phyloP scores from a whole-genome alignment of 2,797 vertebrate genomes.

The Jordanella pulchra region DNA sequence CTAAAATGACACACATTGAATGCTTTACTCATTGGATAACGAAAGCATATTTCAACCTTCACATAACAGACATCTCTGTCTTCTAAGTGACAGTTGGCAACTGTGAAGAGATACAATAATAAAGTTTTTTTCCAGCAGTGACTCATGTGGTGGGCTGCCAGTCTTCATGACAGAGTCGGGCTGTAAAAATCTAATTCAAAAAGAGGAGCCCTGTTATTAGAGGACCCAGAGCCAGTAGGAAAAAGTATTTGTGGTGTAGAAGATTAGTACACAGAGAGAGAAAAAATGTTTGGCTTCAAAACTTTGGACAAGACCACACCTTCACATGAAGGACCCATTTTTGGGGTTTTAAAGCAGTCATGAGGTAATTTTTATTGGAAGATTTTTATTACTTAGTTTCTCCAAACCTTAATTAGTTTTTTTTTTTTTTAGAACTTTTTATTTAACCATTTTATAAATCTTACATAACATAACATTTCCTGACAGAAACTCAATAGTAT shows the following conservation, averaged over 20 bases:
- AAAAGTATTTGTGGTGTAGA: not conserved
- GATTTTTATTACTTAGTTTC: not conserved
- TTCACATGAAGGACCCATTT: not conserved
- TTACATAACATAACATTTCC: too few relatives aligned
- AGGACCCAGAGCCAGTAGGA: not conserved
- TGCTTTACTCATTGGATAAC: not conserved
- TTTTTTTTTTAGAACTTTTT: not conserved
- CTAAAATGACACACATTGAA: too few relatives aligned
- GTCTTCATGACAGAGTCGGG: not conserved
- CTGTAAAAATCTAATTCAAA: not conserved
- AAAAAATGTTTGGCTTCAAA: not conserved
- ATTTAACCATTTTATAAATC: not conserved
- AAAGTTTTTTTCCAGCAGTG: conserved; percentile 3
- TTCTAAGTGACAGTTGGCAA: not conserved
- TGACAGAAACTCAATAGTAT: too few relatives aligned
- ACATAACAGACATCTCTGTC: not conserved
- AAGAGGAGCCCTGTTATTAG: not conserved
- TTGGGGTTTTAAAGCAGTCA: not conserved
- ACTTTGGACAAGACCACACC: not conserved
- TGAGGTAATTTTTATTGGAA: not conserved
- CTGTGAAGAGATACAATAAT: not conserved
- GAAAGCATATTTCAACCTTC: conserved; percentile 1
- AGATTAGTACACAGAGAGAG: not conserved
- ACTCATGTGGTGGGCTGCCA: conserved; percentile 3
- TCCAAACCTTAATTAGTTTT: not conserved